phyloP scores from a whole-genome alignment of 2,797 vertebrate species.

The Phoxinus dragarum region DNA sequence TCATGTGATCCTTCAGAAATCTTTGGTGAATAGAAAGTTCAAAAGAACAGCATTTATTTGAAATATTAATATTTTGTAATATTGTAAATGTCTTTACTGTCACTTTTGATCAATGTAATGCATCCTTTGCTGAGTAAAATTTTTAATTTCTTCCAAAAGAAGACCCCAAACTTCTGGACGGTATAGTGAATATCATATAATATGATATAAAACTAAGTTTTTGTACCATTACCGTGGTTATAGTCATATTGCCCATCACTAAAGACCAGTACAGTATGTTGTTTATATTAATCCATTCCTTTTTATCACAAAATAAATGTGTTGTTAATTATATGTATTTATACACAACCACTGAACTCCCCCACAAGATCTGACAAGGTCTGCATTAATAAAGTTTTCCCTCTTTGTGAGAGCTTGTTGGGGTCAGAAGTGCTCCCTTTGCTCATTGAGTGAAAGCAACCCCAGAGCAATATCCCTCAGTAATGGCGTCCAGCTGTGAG shows the following conservation, averaged over 20 bases:
- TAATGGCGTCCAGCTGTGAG: constrained; percentile 81
- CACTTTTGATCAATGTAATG: background rate
- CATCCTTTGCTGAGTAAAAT: background rate
- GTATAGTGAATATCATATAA: background rate
- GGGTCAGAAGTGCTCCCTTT: constrained; percentile 63
- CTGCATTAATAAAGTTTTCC: constrained; percentile 29
- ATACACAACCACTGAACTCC: background rate
- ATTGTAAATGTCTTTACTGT: background rate
- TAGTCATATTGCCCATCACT: background rate
- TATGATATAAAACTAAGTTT: background rate
- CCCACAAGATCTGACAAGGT: constrained; percentile 2
- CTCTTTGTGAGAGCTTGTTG: constrained; percentile 33
- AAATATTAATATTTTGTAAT: background rate
- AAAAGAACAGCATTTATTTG: background rate
- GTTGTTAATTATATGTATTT: background rate
- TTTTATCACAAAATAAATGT: background rate
- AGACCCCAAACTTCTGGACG: background rate
- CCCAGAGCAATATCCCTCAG: constrained; percentile 65
- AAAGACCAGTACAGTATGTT: background rate
- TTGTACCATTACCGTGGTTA: background rate
- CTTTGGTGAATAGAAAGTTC: background rate
- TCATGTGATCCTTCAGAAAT: background rate
- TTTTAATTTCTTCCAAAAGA: background rate
- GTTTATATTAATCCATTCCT: background rate
- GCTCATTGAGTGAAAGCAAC: constrained; percentile 65